Evolutionary conservation across 2,113 vertebrate genomes (phyloP), one percentile per base, ranked within the genome.

Genomic region (Ochotona princeps): DNA sequence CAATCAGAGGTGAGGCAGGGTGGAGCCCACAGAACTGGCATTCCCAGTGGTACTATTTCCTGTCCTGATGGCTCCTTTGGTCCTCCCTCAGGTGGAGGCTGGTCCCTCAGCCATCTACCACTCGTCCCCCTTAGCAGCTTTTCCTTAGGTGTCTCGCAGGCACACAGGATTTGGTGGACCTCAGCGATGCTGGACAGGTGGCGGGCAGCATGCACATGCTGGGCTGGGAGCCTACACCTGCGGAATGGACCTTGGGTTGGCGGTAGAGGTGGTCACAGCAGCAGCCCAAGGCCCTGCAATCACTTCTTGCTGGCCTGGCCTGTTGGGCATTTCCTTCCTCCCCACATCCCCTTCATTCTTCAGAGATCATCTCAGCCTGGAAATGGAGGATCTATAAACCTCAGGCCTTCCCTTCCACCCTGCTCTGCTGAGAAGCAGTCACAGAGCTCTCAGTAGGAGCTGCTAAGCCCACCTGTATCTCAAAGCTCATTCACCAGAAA

Each of bases 1-100:
- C 11, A 73, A 96, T 97, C 95, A 87, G 80, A 95, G 92, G 95
- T 17, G 67, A 96, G 94, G 94, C 92, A 97, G 96, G 97, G 97
- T 89, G 97, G 69, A 73, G 78, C 95, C 93, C 94, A 88, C 57
- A 87, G 66, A 96, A 96, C 97, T 94, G 80, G 94, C 85, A 86
- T 96, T 97, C 95, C 87, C 73, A 96, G 92, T 78, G 60, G 94
- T 87, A 85, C 86, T 44, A 4, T 84, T 97, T 95, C 95, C 95
- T 97, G 92, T 78, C 91, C 63, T 54, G 65, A 86, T 96, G 96
- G 91, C 81, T 95, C 78, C 35, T 73, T 94, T 78, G 38, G 57
- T 38, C 67, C 65, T 94, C 86, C 89, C 44, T 92, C 83, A 94
- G 92, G 91, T 96, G 96, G 76, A 88, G 91, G 97, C 51, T 20